A percentile compares a stretch with the other conserved stretches of the same genome.
Evolutionary conservation across 2,797 vertebrate genomes (phyloP).

Genomic region (Craterocephalus amniculus): DNA sequence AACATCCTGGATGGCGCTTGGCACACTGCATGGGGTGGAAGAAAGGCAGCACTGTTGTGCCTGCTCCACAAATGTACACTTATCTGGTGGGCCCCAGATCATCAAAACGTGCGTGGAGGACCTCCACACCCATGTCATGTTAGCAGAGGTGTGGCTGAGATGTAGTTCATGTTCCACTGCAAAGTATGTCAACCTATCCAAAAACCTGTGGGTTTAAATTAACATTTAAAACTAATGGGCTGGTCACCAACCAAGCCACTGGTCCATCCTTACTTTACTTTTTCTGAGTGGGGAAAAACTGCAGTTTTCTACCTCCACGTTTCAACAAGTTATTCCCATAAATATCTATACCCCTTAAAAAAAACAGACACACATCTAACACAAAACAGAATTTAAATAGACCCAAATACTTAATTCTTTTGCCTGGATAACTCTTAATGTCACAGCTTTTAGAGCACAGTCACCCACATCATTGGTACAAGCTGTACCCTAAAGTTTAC

Average conservation of each 20-base stretch:
- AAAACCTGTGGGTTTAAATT: not conserved
- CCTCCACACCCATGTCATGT: not conserved
- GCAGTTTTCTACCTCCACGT: not conserved
- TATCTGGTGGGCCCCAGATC: not conserved
- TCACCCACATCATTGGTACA: constrained; percentile 30
- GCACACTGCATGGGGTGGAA: not conserved
- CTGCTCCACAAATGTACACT: not conserved
- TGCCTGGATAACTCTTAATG: constrained; percentile 37
- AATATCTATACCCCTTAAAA: too few species aligned
- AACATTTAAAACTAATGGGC: not conserved
- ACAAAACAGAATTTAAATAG: not conserved
- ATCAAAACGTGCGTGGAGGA: not conserved
- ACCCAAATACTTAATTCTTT: not conserved
- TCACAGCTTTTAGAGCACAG: constrained; percentile 45
- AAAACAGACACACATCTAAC: not conserved
- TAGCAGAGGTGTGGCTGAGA: not conserved
- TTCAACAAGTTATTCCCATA: not conserved
- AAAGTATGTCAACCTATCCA: not conserved
- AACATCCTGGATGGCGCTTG: not conserved
- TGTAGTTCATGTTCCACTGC: not conserved
- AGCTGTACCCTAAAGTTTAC: constrained; percentile 20
- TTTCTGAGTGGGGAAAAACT: not conserved
- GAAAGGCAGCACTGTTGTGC: not conserved
- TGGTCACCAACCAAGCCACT: not conserved
- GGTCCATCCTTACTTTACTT: not conserved